Percentiles rank a stretch among this genome's conserved stretches.
Evolutionary conservation across 2,113 vertebrate genomes (phyloP).

Genomic region (Grammomys surdaster): DNA sequence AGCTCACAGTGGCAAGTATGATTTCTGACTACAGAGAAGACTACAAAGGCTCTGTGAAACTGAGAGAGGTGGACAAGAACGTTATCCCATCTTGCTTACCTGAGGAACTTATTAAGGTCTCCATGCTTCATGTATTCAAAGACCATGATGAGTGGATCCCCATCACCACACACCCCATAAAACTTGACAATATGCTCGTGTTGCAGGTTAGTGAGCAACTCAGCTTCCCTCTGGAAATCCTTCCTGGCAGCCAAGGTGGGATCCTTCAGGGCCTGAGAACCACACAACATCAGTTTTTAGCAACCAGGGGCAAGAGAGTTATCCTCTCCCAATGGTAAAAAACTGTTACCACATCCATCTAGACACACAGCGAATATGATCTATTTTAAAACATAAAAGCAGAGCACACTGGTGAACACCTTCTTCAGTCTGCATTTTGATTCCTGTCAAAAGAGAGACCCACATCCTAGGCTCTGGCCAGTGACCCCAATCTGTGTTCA

Average conservation of each 20-base stretch:
- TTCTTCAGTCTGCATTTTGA: not conserved
- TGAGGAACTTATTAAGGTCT: slow-evolving; percentile 98
- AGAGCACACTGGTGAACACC: too few species aligned
- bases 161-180: slow-evolving; percentile 96
- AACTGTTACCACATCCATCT: accelerated
- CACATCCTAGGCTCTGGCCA: not conserved
- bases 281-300: not conserved
- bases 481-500: not conserved
- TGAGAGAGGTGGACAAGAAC: accelerated
- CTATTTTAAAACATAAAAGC: not conserved
- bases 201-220: slow-evolving; percentile 98
- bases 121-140: slow-evolving; percentile 99
- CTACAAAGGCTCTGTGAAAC: accelerated
- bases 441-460: not conserved
- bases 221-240: slow-evolving; percentile 98
- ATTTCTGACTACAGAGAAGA: not conserved
- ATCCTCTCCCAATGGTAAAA: not conserved
- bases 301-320: accelerated
- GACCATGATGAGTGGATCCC: slow-evolving; percentile 99
- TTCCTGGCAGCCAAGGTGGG: slow-evolving; percentile 96
- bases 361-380: not conserved
- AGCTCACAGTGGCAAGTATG: accelerated
- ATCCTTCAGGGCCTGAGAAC: slow-evolving; percentile 94
- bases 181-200: slow-evolving; percentile 99
- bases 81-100: slow-evolving; percentile 82